Evolutionary conservation across 2,888 invertebrate genomes (phyloP), one percentile per base, ranked within the genome.

Genomic region (Drosophila barbarae): DNA sequence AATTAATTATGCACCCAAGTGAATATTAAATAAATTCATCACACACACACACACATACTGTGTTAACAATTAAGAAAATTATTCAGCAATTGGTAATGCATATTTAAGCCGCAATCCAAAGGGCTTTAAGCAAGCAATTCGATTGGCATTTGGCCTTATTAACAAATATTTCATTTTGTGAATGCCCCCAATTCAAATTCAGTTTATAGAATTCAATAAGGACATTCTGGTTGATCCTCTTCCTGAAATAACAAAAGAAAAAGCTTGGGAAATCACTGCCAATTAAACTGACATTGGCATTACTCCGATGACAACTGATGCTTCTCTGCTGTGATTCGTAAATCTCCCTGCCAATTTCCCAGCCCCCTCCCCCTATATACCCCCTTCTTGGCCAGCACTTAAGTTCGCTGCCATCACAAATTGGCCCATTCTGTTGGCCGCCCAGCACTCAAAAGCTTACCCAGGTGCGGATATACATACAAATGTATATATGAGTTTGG

Each of bases 1-100:
- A 66, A 68, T 68, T 68, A 60, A 68, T 68, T 69, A 68, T 68
- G 47, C 70, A 53, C 26, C 68, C 50, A 44, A 50, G 50, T 69
- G 61, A 60, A 69, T 68, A 68, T 60, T 60, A 36, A 69, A 68
- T 68, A 53, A 60, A 69, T 69, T 53, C 68, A 69, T 60, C 18
- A 18, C 15, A 30, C 12, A 21, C 30, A 32, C 47, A 21, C 34
- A n/a, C 21, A 49, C 13, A 30, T 30, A 5, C 26, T 26, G 10
- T 26, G 26, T 8, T 13, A 10, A 26, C 64, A 63, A 63, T 64
- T 44, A 42, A 32, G 65, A 28, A 52, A 63, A 63, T 63, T 32
- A 63, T 52, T 51, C 42, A 51, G 5, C 61, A 44, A 38, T 12
- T 64, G 32, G 42, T 30, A 44, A 44, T 52, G 61, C 52, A 63